Conservation (phyloP, 1,140 invertebrate species). For the Bombus soroeensis region DNA sequence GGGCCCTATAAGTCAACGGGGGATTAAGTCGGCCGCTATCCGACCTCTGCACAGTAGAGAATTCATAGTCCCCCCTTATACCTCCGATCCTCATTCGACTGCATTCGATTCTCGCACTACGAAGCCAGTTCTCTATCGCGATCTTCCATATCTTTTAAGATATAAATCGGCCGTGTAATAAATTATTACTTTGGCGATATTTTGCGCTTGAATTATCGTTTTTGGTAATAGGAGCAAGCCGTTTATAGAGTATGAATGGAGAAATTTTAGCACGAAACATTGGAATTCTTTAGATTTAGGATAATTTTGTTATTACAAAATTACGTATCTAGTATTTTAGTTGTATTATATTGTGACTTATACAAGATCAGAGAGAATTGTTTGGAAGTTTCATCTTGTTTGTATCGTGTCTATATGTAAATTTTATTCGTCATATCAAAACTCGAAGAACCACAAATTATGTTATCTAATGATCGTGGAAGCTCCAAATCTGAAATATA, state of each 20-base stretch:
- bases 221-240: neutral
- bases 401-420: too few relatives aligned
- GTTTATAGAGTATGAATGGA: too few relatives aligned
- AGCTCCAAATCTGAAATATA: too few relatives aligned
- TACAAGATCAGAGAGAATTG: too few relatives aligned
- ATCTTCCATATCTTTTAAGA: conserved; percentile 35
- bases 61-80: conserved; percentile 44
- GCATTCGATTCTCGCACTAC: conserved; percentile 29
- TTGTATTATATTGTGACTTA: too few relatives aligned
- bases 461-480: too few relatives aligned
- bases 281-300: neutral
- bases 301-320: neutral
- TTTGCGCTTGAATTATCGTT: conserved; percentile 32
- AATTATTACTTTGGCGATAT: conserved; percentile 36
- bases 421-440: too few relatives aligned
- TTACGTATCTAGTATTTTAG: too few relatives aligned
- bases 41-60: conserved; percentile 41
- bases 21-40: conserved; percentile 71
- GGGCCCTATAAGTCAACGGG: conserved; percentile 73
- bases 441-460: too few relatives aligned
- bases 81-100: conserved; percentile 18
- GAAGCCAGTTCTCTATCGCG: conserved; percentile 49
- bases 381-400: too few relatives aligned
- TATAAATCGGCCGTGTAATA: conserved; percentile 28
- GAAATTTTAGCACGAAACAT: neutral